Percentiles rank a stretch among this genome's conserved stretches.
Conservation (phyloP, 2,797 vertebrate genomes). For the Fistularia commersonii region DNA sequence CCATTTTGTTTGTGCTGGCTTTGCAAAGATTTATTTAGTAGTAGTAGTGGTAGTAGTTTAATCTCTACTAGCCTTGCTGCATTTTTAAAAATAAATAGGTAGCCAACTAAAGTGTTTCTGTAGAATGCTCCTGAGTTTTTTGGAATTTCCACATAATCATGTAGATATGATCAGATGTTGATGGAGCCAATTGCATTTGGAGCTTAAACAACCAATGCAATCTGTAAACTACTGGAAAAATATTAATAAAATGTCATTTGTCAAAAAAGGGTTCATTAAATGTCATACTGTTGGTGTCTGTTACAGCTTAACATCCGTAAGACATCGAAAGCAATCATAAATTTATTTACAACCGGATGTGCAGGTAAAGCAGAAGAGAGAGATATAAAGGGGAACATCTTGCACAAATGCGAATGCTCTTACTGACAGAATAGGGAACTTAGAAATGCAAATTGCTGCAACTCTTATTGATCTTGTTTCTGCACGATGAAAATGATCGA, state of each 20-base stretch:
- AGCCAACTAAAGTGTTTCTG: conserved; percentile 33
- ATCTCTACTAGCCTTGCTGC: conserved; percentile 15
- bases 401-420: conserved; percentile 51
- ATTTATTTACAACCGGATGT: conserved; percentile 23
- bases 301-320: neutral
- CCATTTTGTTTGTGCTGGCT: conserved; percentile 30
- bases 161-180: neutral
- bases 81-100: conserved; percentile 46
- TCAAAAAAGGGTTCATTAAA: too few species aligned
- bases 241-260: too few species aligned
- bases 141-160: neutral
- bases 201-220: too few species aligned
- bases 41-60: too few species aligned
- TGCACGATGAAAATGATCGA: conserved; percentile 50
- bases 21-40: conserved; percentile 1
- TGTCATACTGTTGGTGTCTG: too few species aligned
- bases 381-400: conserved; percentile 22
- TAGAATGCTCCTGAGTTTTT: conserved; percentile 19
- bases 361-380: conserved; percentile 68
- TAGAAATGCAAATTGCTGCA: conserved; percentile 69
- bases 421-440: conserved; percentile 70
- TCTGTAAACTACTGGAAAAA: too few species aligned
- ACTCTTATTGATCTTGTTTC: conserved; percentile 61
- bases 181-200: too few species aligned
- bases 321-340: conserved; percentile 30